Conservation (phyloP, 2,888 invertebrate species). For the Eudasyphora cyanicolor region DNA sequence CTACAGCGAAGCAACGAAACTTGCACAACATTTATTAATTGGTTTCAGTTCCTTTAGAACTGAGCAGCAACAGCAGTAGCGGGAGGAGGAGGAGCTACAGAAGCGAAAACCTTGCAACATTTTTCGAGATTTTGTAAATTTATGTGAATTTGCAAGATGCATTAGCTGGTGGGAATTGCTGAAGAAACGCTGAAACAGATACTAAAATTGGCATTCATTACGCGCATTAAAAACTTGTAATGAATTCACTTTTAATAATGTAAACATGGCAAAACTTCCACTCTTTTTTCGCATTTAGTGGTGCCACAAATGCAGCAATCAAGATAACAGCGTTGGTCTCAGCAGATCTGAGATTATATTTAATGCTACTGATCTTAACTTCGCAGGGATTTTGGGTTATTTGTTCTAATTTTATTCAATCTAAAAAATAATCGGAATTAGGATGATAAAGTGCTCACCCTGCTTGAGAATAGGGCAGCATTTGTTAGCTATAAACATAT, state of each 20-base stretch:
- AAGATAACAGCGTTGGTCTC: no score
- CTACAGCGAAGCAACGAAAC: conserved; percentile 22
- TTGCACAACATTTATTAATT: conserved; percentile 57
- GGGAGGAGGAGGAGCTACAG: background rate
- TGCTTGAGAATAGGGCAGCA: no score
- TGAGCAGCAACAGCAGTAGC: background rate
- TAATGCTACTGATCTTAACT: no score
- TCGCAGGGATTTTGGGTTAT: no score
- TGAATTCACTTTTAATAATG: conserved; percentile 55
- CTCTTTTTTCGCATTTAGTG: background rate
- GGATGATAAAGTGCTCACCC: no score
- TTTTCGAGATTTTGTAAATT: conserved; percentile 20
- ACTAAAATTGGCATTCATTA: conserved; percentile 15
- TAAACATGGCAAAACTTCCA: conserved; percentile 13
- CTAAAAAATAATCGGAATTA: no score
- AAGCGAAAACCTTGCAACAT: conserved; percentile 32
- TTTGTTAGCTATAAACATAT: no score
- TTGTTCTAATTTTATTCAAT: no score
- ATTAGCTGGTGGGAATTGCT: conserved; percentile 18
- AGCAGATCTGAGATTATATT: no score
- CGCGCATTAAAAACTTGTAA: conserved; percentile 41
- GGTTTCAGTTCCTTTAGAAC: conserved; percentile 52
- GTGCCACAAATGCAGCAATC: background rate
- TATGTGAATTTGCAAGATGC: conserved; percentile 33
- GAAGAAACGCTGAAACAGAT: background rate